These are phyloP conservation scores for Chrysotoxum bicinctum DNA, from an alignment of 2,888 invertebrate species.

Conservation along the genomic window DNA sequence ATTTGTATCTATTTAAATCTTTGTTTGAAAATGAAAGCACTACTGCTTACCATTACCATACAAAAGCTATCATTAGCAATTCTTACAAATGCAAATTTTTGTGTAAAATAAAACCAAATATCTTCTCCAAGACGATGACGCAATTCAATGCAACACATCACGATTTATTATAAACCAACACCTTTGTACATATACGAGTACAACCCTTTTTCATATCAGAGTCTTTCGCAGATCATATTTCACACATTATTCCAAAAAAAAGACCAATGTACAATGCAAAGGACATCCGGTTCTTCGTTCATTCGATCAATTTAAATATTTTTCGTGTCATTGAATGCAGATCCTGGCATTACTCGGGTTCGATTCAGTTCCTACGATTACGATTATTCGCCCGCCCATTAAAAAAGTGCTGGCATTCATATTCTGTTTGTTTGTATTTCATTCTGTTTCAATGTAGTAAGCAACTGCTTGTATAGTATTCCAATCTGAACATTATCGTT, in stretches of 20 bases:
- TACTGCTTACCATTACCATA: neutral
- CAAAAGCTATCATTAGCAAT: slow-evolving; percentile 53
- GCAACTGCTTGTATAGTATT: slow-evolving; percentile 8
- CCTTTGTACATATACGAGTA: slow-evolving; percentile 30
- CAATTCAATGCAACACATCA: slow-evolving; percentile 1
- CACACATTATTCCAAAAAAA: slow-evolving; percentile 48
- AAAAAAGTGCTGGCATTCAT: slow-evolving; percentile 44
- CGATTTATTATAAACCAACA: slow-evolving; percentile 38
- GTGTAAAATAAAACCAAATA: slow-evolving; percentile 5
- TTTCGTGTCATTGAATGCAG: slow-evolving; percentile 76
- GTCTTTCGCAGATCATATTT: slow-evolving; percentile 66
- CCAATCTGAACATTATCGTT: slow-evolving; percentile 2
- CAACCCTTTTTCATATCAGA: slow-evolving; percentile 61
- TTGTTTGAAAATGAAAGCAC: neutral
- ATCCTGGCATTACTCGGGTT: slow-evolving; percentile 73
- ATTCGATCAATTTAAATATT: slow-evolving; percentile 75
- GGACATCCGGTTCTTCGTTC: slow-evolving; percentile 71
- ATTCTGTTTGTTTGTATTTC: slow-evolving; percentile 3
- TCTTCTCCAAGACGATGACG: slow-evolving; percentile 16
- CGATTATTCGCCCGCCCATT: slow-evolving; percentile 72
- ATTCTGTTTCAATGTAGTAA: slow-evolving; percentile 12
- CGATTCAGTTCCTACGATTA: slow-evolving; percentile 71
- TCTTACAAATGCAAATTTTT: slow-evolving; percentile 42
- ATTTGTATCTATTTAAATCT: neutral
- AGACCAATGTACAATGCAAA: slow-evolving; percentile 47